Conservation (phyloP, 2,113 vertebrate genomes). For the Rhipidura dahli region DNA sequence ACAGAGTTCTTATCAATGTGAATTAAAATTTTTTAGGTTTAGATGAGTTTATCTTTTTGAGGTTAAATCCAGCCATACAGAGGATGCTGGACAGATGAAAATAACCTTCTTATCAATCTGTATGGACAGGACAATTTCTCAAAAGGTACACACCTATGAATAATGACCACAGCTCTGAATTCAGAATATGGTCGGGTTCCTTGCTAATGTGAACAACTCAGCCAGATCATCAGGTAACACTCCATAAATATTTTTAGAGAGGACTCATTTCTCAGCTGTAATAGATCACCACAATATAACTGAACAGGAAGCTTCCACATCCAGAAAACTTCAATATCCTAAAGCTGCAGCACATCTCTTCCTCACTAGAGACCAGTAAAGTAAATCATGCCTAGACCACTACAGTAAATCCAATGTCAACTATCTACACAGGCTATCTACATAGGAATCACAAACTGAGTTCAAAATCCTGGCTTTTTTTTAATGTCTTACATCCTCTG, state of each 20-base stretch:
- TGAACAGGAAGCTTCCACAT: background rate
- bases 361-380: background rate
- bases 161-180: background rate
- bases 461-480: background rate
- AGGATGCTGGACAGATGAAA: background rate
- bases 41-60: background rate
- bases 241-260: background rate
- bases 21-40: background rate
- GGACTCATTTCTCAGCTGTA: background rate
- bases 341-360: background rate
- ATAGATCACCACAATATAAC: background rate
- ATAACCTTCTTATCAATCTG: background rate
- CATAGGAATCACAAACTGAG: background rate
- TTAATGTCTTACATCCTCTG: background rate
- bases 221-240: background rate
- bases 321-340: background rate
- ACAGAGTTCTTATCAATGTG: background rate
- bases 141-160: background rate
- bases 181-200: background rate
- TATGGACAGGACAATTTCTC: background rate
- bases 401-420: background rate
- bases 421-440: background rate
- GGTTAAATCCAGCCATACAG: background rate
- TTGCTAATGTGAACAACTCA: background rate
- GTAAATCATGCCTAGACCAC: background rate